These are phyloP conservation scores for Dendrophyllia cribrosa DNA, from an alignment of 64 coral and sea anemone genomes.

Conservation along the genomic window DNA sequence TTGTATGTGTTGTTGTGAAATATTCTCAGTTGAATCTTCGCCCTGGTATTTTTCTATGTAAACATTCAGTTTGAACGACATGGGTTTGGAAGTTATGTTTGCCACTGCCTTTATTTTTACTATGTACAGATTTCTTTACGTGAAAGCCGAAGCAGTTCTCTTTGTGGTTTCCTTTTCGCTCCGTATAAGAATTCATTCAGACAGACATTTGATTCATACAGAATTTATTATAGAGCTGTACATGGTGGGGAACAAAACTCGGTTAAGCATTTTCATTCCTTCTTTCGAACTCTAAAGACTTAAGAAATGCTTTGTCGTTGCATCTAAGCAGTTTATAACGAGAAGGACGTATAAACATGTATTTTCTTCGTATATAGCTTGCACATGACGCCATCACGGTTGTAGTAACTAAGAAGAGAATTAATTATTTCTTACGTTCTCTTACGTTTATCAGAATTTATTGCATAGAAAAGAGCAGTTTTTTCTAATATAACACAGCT, in stretches of 20 bases:
- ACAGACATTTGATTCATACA: background rate
- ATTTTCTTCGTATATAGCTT: background rate
- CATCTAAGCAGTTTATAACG: background rate
- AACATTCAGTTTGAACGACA: background rate
- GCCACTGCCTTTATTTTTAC: background rate
- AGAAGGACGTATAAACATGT: background rate
- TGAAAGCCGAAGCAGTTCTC: no score
- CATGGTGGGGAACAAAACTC: background rate
- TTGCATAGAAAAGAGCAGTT: constrained; percentile 8
- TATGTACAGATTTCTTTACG: background rate
- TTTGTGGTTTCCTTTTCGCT: no score
- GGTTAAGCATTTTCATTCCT: background rate
- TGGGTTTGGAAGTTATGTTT: background rate
- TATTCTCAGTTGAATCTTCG: background rate
- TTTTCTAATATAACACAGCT: background rate
- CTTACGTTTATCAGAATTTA: background rate
- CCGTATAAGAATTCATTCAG: background rate
- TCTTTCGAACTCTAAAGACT: background rate
- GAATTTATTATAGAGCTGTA: background rate
- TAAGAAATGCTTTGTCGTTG: background rate
- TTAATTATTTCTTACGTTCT: background rate
- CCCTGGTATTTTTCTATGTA: constrained; percentile 15
- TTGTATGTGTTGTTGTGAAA: no score
- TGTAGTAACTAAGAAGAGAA: background rate
- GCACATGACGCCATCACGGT: background rate